Evolutionary conservation across 2,797 vertebrate species (phyloP).

Genomic region (Antrozous pallidus): DNA sequence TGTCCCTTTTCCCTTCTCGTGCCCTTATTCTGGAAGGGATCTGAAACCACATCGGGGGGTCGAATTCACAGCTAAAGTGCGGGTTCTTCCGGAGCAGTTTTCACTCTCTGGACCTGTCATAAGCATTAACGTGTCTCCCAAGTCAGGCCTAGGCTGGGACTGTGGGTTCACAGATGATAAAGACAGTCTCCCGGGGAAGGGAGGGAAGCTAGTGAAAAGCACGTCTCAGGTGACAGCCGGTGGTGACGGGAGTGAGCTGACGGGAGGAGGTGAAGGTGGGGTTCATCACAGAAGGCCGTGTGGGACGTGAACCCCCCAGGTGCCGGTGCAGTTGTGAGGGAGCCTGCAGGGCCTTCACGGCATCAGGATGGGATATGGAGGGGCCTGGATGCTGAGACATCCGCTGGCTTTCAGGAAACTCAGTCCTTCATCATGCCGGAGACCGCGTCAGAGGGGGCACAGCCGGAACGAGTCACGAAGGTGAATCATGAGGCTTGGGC

Average conservation of each 20-base stretch:
- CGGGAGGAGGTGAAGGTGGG: background rate
- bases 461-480: too few relatives aligned
- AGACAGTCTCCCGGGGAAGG: background rate
- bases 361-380: background rate
- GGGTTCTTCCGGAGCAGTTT: background rate
- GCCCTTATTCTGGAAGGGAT: background rate
- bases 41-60: background rate
- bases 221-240: rapidly evolving
- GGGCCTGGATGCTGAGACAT: background rate
- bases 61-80: background rate
- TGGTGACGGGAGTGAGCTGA: background rate
- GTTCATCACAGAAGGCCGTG: background rate
- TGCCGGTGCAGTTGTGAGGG: background rate
- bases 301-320: background rate
- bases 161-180: rapidly evolving
- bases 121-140: background rate
- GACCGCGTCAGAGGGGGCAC: background rate
- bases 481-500: background rate
- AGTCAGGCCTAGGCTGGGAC: too few relatives aligned
- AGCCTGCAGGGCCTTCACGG: background rate
- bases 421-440: too few relatives aligned
- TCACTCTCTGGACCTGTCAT: background rate
- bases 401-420: background rate
- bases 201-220: rapidly evolving
- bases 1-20: background rate